phyloP scores from a whole-genome alignment of 2,797 vertebrate genomes.

The Muscicapa striata region DNA sequence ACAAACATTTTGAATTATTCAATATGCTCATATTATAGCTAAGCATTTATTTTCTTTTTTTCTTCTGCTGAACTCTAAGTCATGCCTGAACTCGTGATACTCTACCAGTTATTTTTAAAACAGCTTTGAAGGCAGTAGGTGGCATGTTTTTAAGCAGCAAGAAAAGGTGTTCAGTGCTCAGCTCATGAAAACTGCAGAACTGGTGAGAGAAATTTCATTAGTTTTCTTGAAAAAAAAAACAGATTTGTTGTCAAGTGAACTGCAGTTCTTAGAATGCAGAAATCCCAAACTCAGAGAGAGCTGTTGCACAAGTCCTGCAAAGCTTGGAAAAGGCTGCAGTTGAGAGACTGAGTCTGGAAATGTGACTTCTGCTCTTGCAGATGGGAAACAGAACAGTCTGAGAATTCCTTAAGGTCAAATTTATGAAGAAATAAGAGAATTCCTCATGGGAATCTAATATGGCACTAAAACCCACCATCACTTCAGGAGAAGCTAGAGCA shows the following conservation, averaged over 20 bases:
- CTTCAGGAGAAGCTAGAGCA: background rate
- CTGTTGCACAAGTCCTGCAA: fast-evolving
- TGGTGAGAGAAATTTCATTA: background rate
- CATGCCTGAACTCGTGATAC: conserved; percentile 53
- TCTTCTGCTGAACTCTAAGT: conserved; percentile 50
- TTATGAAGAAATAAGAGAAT: background rate
- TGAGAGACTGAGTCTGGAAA: background rate
- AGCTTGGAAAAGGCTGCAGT: background rate
- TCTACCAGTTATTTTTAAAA: conserved; percentile 42
- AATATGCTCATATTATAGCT: conserved; percentile 39
- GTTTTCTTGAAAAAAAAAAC: background rate
- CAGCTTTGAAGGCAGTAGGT: conserved; percentile 51
- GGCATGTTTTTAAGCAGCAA: conserved; percentile 42
- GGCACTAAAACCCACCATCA: background rate
- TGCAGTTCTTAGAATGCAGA: background rate
- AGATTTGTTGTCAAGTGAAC: background rate
- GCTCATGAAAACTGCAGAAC: background rate
- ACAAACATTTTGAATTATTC: conserved; percentile 55
- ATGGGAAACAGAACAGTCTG: background rate
- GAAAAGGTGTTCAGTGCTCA: conserved; percentile 1
- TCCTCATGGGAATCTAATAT: background rate
- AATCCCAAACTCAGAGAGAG: background rate
- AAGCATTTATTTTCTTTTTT: conserved; percentile 30
- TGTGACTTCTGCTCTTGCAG: background rate
- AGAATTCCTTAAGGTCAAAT: background rate